Conservation (phyloP, 2,113 vertebrate species). For the Pongo abelii region DNA sequence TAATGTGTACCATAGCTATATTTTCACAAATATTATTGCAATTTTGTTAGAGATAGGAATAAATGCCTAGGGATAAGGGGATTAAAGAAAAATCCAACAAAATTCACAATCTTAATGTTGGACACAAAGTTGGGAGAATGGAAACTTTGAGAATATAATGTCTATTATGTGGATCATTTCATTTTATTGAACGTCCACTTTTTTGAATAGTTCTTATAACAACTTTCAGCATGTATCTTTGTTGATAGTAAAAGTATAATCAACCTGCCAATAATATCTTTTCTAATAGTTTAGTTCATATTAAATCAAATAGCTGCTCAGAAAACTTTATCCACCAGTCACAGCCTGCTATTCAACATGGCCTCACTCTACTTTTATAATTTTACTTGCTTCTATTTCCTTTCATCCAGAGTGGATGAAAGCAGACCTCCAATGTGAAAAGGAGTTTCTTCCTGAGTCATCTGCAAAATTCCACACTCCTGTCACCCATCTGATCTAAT, state of each 20-base stretch:
- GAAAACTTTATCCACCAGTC: not conserved
- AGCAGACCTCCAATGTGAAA: not conserved
- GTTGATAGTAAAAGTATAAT: not conserved
- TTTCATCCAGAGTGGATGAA: not conserved
- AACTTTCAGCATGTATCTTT: not conserved
- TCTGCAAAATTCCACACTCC: conserved; percentile 31
- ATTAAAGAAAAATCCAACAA: not conserved
- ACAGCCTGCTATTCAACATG: not conserved
- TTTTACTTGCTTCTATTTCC: not conserved
- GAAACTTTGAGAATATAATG: not conserved
- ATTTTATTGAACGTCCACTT: conserved; percentile 3
- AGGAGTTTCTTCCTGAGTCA: not conserved
- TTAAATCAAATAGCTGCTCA: not conserved
- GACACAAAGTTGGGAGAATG: not conserved
- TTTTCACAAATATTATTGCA: not conserved
- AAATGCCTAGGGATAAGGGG: not conserved
- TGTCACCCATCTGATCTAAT: not conserved
- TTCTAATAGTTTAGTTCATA: not conserved
- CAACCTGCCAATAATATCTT: not conserved
- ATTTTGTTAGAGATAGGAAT: not conserved
- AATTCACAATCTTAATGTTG: not conserved
- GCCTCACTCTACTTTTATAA: not conserved
- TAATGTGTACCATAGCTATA: not conserved
- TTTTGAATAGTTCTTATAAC: not conserved
- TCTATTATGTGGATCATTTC: not conserved